phyloP scores from a whole-genome alignment of 2,113 vertebrate species.

The Chroicocephalus ridibundus region DNA sequence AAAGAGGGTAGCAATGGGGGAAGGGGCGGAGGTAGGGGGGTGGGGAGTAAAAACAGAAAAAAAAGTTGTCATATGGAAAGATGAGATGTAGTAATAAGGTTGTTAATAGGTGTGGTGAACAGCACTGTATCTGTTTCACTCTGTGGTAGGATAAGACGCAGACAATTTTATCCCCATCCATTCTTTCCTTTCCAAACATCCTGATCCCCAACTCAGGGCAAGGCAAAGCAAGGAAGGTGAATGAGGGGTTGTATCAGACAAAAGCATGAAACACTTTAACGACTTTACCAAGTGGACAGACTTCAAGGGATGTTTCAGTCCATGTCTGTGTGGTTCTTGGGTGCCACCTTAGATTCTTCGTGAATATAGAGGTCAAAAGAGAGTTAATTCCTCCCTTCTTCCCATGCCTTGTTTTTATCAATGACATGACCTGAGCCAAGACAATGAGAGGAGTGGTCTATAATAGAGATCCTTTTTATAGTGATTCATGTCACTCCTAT shows the following conservation, averaged over 20 bases:
- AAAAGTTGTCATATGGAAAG: neutral
- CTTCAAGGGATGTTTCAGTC: neutral
- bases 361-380: neutral
- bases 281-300: neutral
- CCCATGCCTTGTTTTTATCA: neutral
- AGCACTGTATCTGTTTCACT: neutral
- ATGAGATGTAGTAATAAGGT: neutral
- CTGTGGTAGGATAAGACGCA: neutral
- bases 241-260: neutral
- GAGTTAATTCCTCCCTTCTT: neutral
- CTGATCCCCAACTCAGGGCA: neutral
- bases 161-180: neutral
- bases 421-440: neutral
- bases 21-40: accelerated
- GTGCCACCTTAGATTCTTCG: neutral
- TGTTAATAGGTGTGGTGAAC: neutral
- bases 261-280: neutral
- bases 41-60: neutral
- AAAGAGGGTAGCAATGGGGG: neutral
- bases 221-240: neutral
- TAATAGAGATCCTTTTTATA: neutral
- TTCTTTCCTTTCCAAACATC: neutral
- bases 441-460: neutral
- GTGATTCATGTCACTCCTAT: neutral
- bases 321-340: neutral